These are phyloP conservation scores for Nasonia vitripennis DNA, from an alignment of 1,140 invertebrate genomes.

Conservation along the genomic window DNA sequence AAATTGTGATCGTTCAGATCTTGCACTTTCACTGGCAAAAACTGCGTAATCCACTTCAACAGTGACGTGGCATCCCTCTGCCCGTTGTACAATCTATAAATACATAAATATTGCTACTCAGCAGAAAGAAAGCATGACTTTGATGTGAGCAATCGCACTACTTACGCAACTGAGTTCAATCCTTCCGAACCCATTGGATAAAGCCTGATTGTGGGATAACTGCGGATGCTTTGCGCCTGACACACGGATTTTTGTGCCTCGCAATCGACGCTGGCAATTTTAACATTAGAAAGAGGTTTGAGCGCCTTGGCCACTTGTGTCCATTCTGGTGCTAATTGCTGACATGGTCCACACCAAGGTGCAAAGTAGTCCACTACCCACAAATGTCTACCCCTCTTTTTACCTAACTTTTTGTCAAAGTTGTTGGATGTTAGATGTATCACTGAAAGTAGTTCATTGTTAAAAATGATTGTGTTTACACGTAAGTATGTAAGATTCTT, in stretches of 20 bases:
- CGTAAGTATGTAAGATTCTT: neutral
- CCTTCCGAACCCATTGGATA: slow-evolving; percentile 78
- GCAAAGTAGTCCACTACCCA: slow-evolving; percentile 84
- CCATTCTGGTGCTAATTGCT: slow-evolving; percentile 80
- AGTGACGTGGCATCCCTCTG: slow-evolving; percentile 78
- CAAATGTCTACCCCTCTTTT: slow-evolving; percentile 73
- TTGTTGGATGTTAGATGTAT: slow-evolving; percentile 75
- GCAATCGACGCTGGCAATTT: slow-evolving; percentile 84
- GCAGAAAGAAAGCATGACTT: slow-evolving; percentile 37
- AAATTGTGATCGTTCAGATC: slow-evolving; percentile 69
- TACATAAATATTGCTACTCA: neutral
- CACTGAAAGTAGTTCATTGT: slow-evolving; percentile 73
- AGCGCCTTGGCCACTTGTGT: slow-evolving; percentile 75
- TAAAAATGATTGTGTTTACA: neutral
- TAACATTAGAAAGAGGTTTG: slow-evolving; percentile 73
- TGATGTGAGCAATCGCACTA: slow-evolving; percentile 49
- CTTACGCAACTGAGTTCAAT: slow-evolving; percentile 75
- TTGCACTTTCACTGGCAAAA: slow-evolving; percentile 76
- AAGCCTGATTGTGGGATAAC: slow-evolving; percentile 83
- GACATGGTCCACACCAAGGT: slow-evolving; percentile 83
- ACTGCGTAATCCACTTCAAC: slow-evolving; percentile 78
- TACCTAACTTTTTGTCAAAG: slow-evolving; percentile 77
- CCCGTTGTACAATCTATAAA: slow-evolving; percentile 78
- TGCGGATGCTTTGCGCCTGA: slow-evolving; percentile 76
- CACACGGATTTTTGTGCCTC: slow-evolving; percentile 78